Conservation (phyloP, 2,113 vertebrate species). For the Mola mola region DNA sequence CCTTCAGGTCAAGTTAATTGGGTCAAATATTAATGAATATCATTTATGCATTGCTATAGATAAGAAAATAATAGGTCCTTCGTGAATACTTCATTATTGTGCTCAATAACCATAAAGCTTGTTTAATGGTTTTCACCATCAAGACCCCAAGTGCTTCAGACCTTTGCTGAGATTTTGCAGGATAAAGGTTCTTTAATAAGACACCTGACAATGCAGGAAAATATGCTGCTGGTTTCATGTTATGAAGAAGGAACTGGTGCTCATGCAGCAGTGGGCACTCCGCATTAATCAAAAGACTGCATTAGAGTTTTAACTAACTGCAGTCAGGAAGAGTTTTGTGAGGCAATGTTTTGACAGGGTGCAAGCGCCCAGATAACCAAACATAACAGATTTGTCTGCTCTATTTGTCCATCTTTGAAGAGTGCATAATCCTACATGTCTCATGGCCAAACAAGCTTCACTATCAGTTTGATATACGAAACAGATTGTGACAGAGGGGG, state of each 20-base stretch:
- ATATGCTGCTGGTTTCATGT: neutral
- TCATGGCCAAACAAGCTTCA: conserved; percentile 57
- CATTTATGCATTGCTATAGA: conserved; percentile 25
- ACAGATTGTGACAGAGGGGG: conserved; percentile 67
- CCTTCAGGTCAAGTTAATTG: conserved; percentile 9
- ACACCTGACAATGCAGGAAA: neutral
- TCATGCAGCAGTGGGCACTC: neutral
- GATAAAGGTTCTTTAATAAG: neutral
- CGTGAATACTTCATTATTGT: conserved; percentile 3
- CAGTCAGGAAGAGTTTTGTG: conserved; percentile 36
- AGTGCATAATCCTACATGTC: conserved; percentile 73
- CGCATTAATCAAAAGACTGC: conserved; percentile 14
- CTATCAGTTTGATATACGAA: conserved; percentile 60
- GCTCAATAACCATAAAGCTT: conserved; percentile 7
- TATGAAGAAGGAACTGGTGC: neutral
- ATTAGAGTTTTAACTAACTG: conserved; percentile 23
- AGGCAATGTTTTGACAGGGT: conserved; percentile 70
- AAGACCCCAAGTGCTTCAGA: conserved; percentile 7
- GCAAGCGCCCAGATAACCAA: conserved; percentile 61
- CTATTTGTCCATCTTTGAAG: conserved; percentile 71
- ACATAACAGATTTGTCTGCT: conserved; percentile 73
- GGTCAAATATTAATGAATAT: conserved; percentile 12
- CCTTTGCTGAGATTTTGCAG: conserved; percentile 1
- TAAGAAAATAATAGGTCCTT: conserved; percentile 10
- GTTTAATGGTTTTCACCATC: conserved; percentile 7